Evolutionary conservation across 2,888 invertebrate genomes (phyloP), one percentile per base, ranked within the genome.

Genomic region (Mythimna vitellina): DNA sequence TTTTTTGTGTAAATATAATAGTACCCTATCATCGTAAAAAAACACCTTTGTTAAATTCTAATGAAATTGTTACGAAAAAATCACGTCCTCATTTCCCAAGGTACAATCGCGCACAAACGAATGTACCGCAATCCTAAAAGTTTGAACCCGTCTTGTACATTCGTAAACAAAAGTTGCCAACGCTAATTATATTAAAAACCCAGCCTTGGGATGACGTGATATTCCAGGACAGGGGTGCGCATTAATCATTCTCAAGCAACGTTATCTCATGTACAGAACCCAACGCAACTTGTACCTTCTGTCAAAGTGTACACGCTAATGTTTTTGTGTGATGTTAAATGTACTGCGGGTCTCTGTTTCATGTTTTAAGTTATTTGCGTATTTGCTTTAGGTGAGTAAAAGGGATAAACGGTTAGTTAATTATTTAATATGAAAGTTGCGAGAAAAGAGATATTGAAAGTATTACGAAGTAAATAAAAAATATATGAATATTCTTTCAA

Each of bases 211-310:
- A 90, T 93, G 93, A 93, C 93, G 92, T 89, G 91, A 89, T 88
- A 86, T 88, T 89, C 87, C 85, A 84, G 89, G 90, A 92, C 90
- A 91, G 89, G 92, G 92, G 91, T 91, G 85, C 89, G 83, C 94
- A 95, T 95, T 93, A 95, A 95, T 95, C 95, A 95, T 93, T 89
- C 87, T 87, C 88, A 88, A 88, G 85, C 84, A 85, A 86, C 90
- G 89, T 89, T 94, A 93, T 93, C 94, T 94, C 89, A 82, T 88
- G 83, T 88, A 89, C 90, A 89, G 89, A 88, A 88, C 85, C 87
- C 85, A 76, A 87, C 84, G 84, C 87, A 86, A 86, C 75, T 83
- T 86, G 86, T 86, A 84, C 88, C 86, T 88, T 88, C 87, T 87
- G 88, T 87, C 87, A 85, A 85, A 82, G 65, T 80, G 63, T 67